Evolutionary conservation across 2,797 vertebrate species (phyloP), one percentile per base, ranked within the genome.

Genomic region (Ctenosaura bakeri): DNA sequence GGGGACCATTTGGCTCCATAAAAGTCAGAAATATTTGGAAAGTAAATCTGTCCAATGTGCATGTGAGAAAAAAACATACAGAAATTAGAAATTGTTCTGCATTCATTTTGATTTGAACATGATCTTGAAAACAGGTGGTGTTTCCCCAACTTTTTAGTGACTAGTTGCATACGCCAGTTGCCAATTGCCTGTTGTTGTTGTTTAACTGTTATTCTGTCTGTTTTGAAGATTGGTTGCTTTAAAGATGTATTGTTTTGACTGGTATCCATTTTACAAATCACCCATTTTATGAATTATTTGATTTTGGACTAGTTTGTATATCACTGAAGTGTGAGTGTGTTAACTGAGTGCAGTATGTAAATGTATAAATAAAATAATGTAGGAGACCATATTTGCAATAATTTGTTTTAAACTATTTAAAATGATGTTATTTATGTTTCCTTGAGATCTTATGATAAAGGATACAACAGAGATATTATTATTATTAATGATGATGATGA

Each of bases 351-450:
- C 29, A 71, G 64, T 46, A 71, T 66, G 18, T 13, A 84, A 69
- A 84, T 42, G 42, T 32, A 71, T 22, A n/a, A 85, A 85, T n/a
- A 59, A 18, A 59, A 59, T 14, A 18, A 18, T 59, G 3, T 62
- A 76, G 89, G 85, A 91, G 26, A 89, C 13, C 42, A 18, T 1
- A 1, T 88, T 90, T 83, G 62, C 35, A 18, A 29, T 92, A 50
- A 91, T 62, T 5, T 62, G 3, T 62, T 62, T 52, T 1, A 52
- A 52, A 52, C 52, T 52, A 12, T 52, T 52, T 52, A 52, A 52
- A 52, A 8, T 52, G 9, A 62, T 62, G 22, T 62, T 62, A 56
- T 56, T 56, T 56, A 56, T 56, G 56, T 16, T 59, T 16, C 56
- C 16, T 16, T 59, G 16, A 20, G 18, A 59, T 59, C 56, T 59